Base-by-base conservation (phyloP, 2,797 vertebrate species). In the Pangasius macronema region DNA sequence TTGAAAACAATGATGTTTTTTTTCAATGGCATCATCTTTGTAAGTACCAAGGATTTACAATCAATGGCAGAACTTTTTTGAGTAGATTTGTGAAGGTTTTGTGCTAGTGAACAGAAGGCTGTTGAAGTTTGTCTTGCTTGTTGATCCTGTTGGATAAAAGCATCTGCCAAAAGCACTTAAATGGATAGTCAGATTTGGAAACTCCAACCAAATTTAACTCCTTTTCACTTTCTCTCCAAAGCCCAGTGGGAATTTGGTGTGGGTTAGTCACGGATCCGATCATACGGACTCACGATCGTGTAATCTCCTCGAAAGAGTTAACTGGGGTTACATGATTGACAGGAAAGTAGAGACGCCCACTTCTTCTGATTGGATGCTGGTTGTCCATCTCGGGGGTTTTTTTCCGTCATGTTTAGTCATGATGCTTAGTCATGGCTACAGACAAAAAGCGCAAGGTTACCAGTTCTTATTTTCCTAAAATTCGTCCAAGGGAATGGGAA, bases 11-110 rank as follows among this genome's bases (percentile, higher is more conserved):
- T 95, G 92, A 96, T 97, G 96, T 94, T 97, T 81, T 1, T 91
- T 27, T 96, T 97, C 89, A 97, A 97, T 5, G 94, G 95, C 83
- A 91, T 96, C 36, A 96, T 97, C 86, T 97, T 96, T 90, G 96
- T 97, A 94, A 97, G 96, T 97, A 68, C 6, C 82, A 42, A 22
- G 39, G 27, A 24, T 75, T 22, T 67, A 59, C 2, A 53, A 30
- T 59, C 20, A 53, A 59, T n/a, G 16, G 16, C 5, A 75, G 16
- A 20, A 49, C 5, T 30, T 46, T 30, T 65, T 30, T 65, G 6
- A 82, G 81, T 65, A 82, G 16, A 7, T 65, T 49, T 49, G 8
- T 65, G 39, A 63, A 65, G 7, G 42, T 42, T 61, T 39, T 55
- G 22, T 59, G 20, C 22, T 39, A 27, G 53, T 61, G 8, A 81